Conservation (phyloP, 2,113 vertebrate genomes). For the Hemiprocne comata region DNA sequence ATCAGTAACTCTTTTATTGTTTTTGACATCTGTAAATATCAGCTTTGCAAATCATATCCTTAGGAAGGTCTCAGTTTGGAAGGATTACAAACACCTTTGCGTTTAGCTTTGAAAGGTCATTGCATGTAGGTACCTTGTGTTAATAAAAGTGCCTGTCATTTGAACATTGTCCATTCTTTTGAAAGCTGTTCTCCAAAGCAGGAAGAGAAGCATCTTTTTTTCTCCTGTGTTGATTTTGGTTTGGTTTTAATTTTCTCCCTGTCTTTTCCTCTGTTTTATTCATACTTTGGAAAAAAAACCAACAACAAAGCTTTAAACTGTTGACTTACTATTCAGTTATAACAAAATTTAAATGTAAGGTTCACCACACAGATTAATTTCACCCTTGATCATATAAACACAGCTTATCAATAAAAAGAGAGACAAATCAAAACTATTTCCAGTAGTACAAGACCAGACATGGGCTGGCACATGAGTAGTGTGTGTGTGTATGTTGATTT, state of each 20-base stretch:
- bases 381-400: not conserved
- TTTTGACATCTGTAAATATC: slow-evolving; percentile 48
- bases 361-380: not conserved
- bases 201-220: not conserved
- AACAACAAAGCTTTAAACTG: not conserved
- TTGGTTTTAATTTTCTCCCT: not conserved
- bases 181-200: not conserved
- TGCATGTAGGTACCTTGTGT: not conserved
- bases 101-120: slow-evolving; percentile 46
- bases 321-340: not conserved
- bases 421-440: not conserved
- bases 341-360: not conserved
- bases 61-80: not conserved
- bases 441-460: not conserved
- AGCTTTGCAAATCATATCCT: slow-evolving; percentile 33
- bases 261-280: not conserved
- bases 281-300: not conserved
- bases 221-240: no score
- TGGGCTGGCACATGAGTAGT: not conserved
- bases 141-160: slow-evolving; percentile 24
- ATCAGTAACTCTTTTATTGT: not conserved
- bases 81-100: slow-evolving; percentile 30
- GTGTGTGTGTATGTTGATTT: not conserved
- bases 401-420: not conserved
- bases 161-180: not conserved